Evolutionary conservation across 2,797 vertebrate genomes (phyloP).

Genomic region (Melanogrammus aeglefinus): DNA sequence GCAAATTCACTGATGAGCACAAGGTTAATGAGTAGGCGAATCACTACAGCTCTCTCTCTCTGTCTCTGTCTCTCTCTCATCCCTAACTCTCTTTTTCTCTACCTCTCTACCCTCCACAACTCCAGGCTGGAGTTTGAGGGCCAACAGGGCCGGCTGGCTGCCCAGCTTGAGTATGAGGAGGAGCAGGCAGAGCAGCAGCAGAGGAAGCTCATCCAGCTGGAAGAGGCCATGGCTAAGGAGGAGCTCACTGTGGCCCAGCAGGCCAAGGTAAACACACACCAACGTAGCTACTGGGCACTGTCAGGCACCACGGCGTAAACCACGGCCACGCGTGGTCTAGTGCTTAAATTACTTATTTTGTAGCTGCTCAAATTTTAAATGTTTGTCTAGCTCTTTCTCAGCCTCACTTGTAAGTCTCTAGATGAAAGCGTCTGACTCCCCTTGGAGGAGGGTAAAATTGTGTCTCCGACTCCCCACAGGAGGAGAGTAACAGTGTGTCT

Average conservation of each 20-base stretch:
- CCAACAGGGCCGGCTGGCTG: constrained; percentile 76
- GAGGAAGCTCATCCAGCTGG: constrained; percentile 61
- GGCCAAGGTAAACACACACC: constrained; percentile 72
- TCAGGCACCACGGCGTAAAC: too few species aligned
- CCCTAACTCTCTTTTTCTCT: neutral
- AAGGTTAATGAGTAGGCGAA: too few species aligned
- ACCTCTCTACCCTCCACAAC: neutral
- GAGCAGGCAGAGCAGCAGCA: constrained; percentile 75
- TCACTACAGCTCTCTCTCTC: too few species aligned
- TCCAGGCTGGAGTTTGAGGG: constrained; percentile 88
- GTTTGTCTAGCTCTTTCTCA: neutral
- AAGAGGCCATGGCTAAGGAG: constrained; percentile 71
- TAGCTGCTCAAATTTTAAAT: neutral
- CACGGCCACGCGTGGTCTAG: too few species aligned
- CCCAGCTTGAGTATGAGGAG: constrained; percentile 82
- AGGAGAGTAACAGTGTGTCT: neutral
- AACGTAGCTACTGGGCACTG: neutral
- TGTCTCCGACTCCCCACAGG: neutral
- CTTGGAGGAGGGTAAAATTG: neutral
- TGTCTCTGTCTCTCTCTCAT: too few species aligned
- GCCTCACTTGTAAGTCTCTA: neutral
- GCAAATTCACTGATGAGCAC: too few species aligned
- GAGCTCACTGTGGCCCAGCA: constrained; percentile 60
- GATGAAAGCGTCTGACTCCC: neutral
- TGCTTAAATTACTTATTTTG: neutral